Conservation (phyloP, 2,888 invertebrate genomes). For the Rugalucina vietnamica region DNA sequence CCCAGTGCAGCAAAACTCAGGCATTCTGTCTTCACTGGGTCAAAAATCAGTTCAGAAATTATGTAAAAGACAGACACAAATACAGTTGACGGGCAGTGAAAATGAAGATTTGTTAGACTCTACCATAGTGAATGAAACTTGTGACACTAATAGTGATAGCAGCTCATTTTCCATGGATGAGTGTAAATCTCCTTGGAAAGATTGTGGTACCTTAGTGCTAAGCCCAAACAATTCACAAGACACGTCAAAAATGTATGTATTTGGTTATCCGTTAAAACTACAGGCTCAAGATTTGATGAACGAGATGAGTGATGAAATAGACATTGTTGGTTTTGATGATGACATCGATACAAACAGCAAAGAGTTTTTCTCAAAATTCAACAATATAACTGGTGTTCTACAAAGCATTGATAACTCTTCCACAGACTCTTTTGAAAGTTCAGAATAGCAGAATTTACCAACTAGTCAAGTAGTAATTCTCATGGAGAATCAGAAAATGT, state of each 20-base stretch:
- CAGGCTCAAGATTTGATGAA: background rate
- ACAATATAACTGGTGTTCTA: background rate
- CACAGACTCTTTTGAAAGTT: background rate
- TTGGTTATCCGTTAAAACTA: background rate
- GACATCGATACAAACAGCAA: background rate
- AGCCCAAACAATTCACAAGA: slow-evolving; percentile 33
- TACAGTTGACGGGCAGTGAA: background rate
- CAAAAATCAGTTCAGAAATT: background rate
- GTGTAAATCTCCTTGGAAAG: slow-evolving; percentile 37
- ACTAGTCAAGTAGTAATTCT: background rate
- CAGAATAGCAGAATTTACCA: slow-evolving; percentile 51
- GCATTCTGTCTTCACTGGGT: background rate
- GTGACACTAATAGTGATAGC: too few species aligned
- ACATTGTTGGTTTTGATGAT: background rate
- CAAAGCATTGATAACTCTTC: background rate
- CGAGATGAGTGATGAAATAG: background rate
- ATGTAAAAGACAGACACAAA: background rate
- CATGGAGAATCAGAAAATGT: too few species aligned
- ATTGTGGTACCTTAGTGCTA: slow-evolving; percentile 52
- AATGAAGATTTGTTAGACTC: background rate
- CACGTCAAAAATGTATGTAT: slow-evolving; percentile 8
- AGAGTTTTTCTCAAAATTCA: background rate
- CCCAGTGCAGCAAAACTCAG: background rate
- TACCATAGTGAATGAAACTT: background rate
- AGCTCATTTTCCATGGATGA: background rate